Percentiles rank a stretch among this genome's conserved stretches.
Conservation (phyloP, 2,113 vertebrate species). For the Physeter macrocephalus region DNA sequence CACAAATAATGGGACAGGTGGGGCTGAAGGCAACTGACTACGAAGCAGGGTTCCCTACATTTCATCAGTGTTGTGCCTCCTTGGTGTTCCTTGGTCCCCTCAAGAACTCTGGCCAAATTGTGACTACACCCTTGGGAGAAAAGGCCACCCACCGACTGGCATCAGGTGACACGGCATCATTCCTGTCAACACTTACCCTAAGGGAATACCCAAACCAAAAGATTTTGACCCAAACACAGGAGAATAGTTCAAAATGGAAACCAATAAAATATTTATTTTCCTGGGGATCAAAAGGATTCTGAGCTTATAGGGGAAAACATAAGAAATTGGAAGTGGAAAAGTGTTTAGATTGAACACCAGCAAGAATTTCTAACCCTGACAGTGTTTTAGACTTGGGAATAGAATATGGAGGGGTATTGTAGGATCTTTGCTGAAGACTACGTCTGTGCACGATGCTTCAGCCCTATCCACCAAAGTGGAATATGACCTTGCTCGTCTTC, state of each 20-base stretch:
- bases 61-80: background rate
- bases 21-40: background rate
- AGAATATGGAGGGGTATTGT: background rate
- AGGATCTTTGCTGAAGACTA: background rate
- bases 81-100: background rate
- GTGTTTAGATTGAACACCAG: background rate
- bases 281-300: background rate
- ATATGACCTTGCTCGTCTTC: background rate
- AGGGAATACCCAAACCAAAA: background rate
- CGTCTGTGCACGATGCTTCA: background rate
- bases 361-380: background rate
- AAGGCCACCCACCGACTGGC: background rate
- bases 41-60: background rate
- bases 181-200: background rate
- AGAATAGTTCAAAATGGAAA: background rate
- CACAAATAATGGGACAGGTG: background rate
- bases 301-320: background rate
- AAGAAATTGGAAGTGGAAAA: background rate
- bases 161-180: background rate
- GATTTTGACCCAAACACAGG: background rate
- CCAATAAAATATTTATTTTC: background rate
- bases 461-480: background rate
- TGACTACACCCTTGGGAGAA: background rate
- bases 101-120: background rate
- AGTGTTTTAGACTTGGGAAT: background rate